Percentiles rank a stretch among this genome's conserved stretches.
phyloP scores from a whole-genome alignment of 1,140 invertebrate species.

The Ooceraea biroi region DNA sequence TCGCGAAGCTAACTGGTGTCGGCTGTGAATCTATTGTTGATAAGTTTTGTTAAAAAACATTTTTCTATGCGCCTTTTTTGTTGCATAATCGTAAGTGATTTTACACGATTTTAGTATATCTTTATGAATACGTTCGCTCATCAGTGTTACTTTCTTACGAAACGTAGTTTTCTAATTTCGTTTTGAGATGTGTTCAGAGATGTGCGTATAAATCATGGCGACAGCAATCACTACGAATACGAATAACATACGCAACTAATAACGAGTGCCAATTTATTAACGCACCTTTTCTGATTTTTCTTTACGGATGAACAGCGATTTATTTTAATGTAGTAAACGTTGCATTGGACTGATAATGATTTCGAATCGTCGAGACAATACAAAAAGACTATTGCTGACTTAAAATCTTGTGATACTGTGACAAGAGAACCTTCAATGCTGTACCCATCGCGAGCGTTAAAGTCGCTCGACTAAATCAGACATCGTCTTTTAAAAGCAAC shows the following conservation, averaged over 20 bases:
- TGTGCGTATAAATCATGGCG: neutral
- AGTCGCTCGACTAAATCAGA: neutral
- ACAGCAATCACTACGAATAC: slow-evolving; percentile 4
- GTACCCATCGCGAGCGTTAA: slow-evolving; percentile 17
- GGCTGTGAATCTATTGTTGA: slow-evolving; percentile 25
- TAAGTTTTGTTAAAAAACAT: slow-evolving; percentile 19
- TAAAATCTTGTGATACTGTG: slow-evolving; percentile 19
- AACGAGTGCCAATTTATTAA: slow-evolving; percentile 45
- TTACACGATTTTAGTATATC: neutral
- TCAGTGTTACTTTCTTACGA: neutral
- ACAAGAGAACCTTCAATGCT: neutral
- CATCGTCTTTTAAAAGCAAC: neutral
- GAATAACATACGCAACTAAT: slow-evolving; percentile 9
- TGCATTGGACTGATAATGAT: neutral
- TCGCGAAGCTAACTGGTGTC: slow-evolving; percentile 5
- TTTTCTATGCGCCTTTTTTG: neutral
- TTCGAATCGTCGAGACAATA: neutral
- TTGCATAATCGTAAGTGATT: neutral
- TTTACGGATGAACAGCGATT: slow-evolving; percentile 4
- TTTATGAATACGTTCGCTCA: neutral
- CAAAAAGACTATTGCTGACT: neutral
- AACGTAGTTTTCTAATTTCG: neutral
- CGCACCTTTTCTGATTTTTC: neutral
- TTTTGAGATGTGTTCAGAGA: neutral
- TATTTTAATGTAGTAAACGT: slow-evolving; percentile 7